Evolutionary conservation across 2,888 invertebrate species (phyloP), one percentile per base, ranked within the genome.

Genomic region (Aromia moschata): DNA sequence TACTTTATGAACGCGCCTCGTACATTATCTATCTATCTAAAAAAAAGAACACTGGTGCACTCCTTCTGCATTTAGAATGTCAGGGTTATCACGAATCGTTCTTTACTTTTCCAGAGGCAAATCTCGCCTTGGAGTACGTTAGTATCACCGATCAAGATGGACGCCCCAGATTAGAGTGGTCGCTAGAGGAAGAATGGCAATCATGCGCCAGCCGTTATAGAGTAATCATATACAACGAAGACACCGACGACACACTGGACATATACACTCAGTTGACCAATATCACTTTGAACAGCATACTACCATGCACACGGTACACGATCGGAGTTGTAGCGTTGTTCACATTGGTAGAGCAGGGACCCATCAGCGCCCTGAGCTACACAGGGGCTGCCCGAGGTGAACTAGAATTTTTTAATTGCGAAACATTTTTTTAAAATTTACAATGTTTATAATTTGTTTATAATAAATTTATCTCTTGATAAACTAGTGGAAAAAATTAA

Each of bases 311-410:
- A 12, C 41, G 12, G 3, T 62, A 62, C 37, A 9, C 11, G 7
- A 57, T 60, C n/a, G 54, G 52, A 25, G 44, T 62, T 2, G 56
- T 47, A 9, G 57, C 49, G 9, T 5, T 58, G 37, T 58, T 55
- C 16, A 20, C 17, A 12, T 31, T 54, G n/a, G 14, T 9, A 9
- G 46, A 58, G n/a, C n/a, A 58, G n/a, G 62, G 62, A 17, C 62
- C 62, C 11, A 7, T 46, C 17, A 25, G 9, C 2, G n/a, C 9
- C n/a, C 1, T 51, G 1, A 31, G 20, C 16, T 9, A 25, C 25
- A 25, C 25, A 9, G 25, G 5, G 5, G 25, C 25, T 25, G n/a
- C n/a, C n/a, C n/a, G n/a, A n/a, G n/a, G n/a, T n/a, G n/a, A n/a
- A n/a, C n/a, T n/a, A n/a, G n/a, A n/a, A n/a, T n/a, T n/a, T n/a